Conservation (phyloP, 1,140 invertebrate species). For the Musca vetustissima region DNA sequence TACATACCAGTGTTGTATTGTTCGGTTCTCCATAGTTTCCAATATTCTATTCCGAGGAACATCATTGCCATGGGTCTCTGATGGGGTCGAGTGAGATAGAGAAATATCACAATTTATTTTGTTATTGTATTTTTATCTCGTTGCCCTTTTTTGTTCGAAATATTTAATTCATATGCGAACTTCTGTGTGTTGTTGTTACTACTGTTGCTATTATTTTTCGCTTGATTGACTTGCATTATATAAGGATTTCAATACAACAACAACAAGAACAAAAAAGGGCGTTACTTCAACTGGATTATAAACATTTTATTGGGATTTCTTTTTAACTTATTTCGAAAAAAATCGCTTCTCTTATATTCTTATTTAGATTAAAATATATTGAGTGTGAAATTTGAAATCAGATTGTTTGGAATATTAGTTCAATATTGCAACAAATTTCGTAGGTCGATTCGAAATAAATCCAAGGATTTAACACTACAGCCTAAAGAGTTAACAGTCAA, state of each 20-base stretch:
- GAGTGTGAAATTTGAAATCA: too few species aligned
- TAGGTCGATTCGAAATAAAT: too few species aligned
- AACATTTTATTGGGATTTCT: conserved; percentile 21
- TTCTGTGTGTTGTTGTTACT: neutral
- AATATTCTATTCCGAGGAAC: too few species aligned
- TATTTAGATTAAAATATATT: too few species aligned
- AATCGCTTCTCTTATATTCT: too few species aligned
- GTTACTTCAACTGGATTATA: conserved; percentile 14
- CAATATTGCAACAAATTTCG: too few species aligned
- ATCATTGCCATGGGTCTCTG: too few species aligned
- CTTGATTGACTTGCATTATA: conserved; percentile 18
- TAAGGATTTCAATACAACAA: neutral
- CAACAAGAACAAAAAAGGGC: neutral
- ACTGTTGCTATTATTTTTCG: conserved; percentile 5
- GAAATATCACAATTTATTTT: conserved; percentile 7
- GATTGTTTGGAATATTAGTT: too few species aligned
- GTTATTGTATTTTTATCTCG: neutral
- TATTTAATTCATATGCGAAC: conserved; percentile 2
- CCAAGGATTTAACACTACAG: too few species aligned
- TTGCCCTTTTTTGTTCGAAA: neutral
- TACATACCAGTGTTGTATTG: too few species aligned
- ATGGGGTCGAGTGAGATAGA: neutral
- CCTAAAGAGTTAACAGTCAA: too few species aligned
- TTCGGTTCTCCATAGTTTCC: too few species aligned
- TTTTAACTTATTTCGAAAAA: neutral